Evolutionary conservation across 2,888 invertebrate species (phyloP).

Genomic region (Chirona hameri): DNA sequence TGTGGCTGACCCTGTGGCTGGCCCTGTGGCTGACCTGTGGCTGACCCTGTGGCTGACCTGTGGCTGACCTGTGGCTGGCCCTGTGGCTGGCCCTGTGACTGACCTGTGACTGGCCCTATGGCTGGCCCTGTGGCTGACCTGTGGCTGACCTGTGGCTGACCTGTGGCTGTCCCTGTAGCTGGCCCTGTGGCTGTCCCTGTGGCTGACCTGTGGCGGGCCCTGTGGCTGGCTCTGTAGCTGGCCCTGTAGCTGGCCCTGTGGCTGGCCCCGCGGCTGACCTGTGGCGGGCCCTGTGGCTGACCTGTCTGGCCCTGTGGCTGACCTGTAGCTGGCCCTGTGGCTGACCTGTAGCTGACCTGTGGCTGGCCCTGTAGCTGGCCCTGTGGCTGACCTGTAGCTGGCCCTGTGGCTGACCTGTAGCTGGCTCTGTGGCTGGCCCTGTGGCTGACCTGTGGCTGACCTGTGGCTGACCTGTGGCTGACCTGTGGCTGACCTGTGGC

Average conservation of each 20-base stretch:
- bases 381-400: too few relatives aligned
- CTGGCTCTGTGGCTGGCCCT: not conserved
- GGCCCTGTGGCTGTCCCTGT: slow-evolving; percentile 35
- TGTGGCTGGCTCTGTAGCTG: too few relatives aligned
- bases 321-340: not conserved
- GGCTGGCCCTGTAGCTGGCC: too few relatives aligned
- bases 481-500: too few relatives aligned
- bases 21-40: not conserved
- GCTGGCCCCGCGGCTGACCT: not conserved
- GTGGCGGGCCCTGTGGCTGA: slow-evolving; percentile 35
- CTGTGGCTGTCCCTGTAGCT: too few relatives aligned
- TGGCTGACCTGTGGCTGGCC: too few relatives aligned
- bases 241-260: not conserved
- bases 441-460: too few relatives aligned
- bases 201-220: not conserved
- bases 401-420: slow-evolving; percentile 34
- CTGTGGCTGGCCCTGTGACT: slow-evolving; percentile 34
- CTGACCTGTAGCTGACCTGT: not conserved
- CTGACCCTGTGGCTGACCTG: not conserved
- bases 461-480: not conserved
- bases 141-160: too few relatives aligned
- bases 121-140: not conserved
- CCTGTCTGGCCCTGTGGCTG: too few relatives aligned
- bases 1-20: not conserved
- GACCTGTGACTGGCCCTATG: not conserved